Percentiles rank a stretch among this genome's conserved stretches.
phyloP scores from a whole-genome alignment of 1,140 invertebrate species.

The Nylanderia fulva region DNA sequence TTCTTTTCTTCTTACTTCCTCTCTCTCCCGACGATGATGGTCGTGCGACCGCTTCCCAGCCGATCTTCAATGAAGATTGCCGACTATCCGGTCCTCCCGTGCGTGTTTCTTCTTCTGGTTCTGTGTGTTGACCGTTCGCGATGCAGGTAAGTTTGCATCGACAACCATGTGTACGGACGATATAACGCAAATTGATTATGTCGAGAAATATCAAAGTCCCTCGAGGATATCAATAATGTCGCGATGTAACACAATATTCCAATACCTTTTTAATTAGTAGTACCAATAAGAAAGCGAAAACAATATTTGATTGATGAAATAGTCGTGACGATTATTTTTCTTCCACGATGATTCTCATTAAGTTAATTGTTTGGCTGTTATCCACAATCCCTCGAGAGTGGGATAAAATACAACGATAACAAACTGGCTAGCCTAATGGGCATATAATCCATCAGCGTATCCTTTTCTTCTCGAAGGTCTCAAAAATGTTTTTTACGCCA shows the following conservation, averaged over 20 bases:
- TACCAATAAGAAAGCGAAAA: neutral
- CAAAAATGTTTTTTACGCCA: neutral
- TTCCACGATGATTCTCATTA: neutral
- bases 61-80: slow-evolving; percentile 63
- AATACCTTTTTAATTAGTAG: neutral
- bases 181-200: neutral
- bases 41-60: slow-evolving; percentile 59
- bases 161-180: neutral
- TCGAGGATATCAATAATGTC: neutral
- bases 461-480: neutral
- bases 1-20: slow-evolving; percentile 50
- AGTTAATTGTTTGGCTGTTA: slow-evolving; percentile 4
- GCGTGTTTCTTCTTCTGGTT: slow-evolving; percentile 38
- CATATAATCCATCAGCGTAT: neutral
- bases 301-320: slow-evolving; percentile 15
- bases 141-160: slow-evolving; percentile 33
- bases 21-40: slow-evolving; percentile 42
- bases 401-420: slow-evolving; percentile 31
- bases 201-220: neutral
- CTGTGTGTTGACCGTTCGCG: slow-evolving; percentile 16
- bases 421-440: slow-evolving; percentile 31
- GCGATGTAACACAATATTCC: neutral
- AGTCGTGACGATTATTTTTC: neutral
- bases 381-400: neutral
- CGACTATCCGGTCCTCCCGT: slow-evolving; percentile 36